A percentile compares a stretch with the other conserved stretches of the same genome.
Conservation (phyloP, 2,797 vertebrate species). For the Rallus crepitans region DNA sequence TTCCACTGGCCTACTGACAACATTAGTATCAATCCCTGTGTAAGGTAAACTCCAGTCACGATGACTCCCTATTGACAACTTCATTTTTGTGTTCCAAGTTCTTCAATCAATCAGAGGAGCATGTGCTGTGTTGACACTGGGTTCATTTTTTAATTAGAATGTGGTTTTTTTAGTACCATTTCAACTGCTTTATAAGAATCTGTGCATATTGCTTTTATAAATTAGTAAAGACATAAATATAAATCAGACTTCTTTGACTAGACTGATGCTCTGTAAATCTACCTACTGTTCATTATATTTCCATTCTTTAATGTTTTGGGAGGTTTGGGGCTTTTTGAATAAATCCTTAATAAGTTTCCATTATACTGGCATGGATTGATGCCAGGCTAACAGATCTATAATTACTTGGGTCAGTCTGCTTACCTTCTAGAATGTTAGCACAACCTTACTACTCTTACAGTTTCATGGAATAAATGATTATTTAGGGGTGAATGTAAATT, state of each 20-base stretch:
- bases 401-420: not conserved
- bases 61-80: not conserved
- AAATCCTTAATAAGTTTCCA: not conserved
- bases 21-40: not conserved
- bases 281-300: not conserved
- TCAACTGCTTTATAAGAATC: not conserved
- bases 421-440: slow-evolving; percentile 5
- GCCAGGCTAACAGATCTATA: not conserved
- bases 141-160: not conserved
- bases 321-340: not conserved
- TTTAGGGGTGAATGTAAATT: slow-evolving; percentile 14
- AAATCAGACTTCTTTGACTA: not conserved
- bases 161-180: not conserved
- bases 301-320: not conserved
- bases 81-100: not conserved
- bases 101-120: not conserved
- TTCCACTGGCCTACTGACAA: not conserved
- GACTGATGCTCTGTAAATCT: not conserved
- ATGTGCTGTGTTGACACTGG: not conserved
- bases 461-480: slow-evolving; percentile 18
- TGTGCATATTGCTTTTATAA: not conserved
- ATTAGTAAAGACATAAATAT: not conserved
- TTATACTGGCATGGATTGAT: not conserved
- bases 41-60: not conserved
- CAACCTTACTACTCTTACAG: not conserved